phyloP scores from a whole-genome alignment of 2,888 invertebrate genomes.

The Galerucella calmariensis region DNA sequence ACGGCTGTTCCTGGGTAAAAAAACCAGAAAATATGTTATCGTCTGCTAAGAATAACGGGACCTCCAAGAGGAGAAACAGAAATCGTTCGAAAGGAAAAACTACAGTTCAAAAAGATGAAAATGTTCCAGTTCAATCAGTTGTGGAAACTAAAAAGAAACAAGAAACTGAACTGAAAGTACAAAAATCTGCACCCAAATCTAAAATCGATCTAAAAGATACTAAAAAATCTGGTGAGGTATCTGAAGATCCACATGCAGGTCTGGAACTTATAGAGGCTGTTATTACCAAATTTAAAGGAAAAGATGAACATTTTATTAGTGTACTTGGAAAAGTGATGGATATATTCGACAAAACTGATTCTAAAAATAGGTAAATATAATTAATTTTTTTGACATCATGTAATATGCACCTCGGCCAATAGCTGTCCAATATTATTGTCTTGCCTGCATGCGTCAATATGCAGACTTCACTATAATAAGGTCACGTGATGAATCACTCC shows the following conservation, averaged over 20 bases:
- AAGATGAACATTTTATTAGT: not conserved
- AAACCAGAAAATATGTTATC: constrained; percentile 1
- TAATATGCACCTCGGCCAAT: too few relatives aligned
- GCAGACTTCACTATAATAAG: too few relatives aligned
- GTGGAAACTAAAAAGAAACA: not conserved
- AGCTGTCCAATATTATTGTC: too few relatives aligned
- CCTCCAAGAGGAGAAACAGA: not conserved
- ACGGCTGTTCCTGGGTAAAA: constrained; percentile 1
- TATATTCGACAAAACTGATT: not conserved
- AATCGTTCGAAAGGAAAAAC: not conserved
- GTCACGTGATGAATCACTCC: too few relatives aligned
- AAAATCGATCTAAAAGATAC: not conserved
- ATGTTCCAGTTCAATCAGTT: not conserved
- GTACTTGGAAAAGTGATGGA: not conserved
- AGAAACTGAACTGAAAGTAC: not conserved
- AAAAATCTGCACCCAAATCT: not conserved
- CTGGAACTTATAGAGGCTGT: not conserved
- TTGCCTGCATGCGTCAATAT: too few relatives aligned
- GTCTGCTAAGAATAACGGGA: not conserved
- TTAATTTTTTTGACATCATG: too few relatives aligned
- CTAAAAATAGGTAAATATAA: not conserved
- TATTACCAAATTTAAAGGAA: not conserved
- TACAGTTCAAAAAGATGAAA: not conserved
- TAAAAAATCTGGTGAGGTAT: not conserved
- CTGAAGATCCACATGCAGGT: not conserved